phyloP scores from a whole-genome alignment of 1,140 invertebrate genomes.

The Drosophila bocki region DNA sequence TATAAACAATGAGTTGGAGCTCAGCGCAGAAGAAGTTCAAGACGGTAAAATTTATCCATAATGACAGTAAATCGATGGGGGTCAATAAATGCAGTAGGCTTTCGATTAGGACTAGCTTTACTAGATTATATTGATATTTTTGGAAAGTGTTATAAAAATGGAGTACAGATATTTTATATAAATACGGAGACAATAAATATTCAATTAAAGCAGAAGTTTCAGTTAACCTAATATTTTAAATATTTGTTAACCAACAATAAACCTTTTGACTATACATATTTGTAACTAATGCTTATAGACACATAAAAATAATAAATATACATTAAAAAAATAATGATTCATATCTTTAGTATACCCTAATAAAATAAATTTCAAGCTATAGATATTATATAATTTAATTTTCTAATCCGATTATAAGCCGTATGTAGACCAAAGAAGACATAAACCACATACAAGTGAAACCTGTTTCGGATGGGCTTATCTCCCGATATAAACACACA shows the following conservation, averaged over 20 bases:
- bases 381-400: conserved; percentile 5
- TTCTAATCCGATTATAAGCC: conserved; percentile 12
- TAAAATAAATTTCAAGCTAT: neutral
- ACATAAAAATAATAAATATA: neutral
- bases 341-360: neutral
- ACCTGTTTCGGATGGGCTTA: conserved; percentile 7
- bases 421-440: conserved; percentile 1
- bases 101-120: neutral
- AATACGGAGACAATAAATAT: no score
- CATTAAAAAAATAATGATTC: neutral
- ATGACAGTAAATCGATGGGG: conserved; percentile 1
- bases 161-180: neutral
- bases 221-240: no score
- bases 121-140: neutral
- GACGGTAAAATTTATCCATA: neutral
- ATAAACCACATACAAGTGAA: conserved; percentile 10
- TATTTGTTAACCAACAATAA: no score
- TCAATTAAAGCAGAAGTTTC: no score
- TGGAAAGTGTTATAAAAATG: neutral
- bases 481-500: conserved; percentile 23
- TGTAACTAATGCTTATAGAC: neutral
- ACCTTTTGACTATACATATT: neutral
- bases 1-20: conserved; percentile 20
- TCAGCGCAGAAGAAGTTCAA: conserved; percentile 1
- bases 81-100: neutral